Evolutionary conservation across 2,797 vertebrate genomes (phyloP).

Genomic region (Mormyrus hasselquistii): DNA sequence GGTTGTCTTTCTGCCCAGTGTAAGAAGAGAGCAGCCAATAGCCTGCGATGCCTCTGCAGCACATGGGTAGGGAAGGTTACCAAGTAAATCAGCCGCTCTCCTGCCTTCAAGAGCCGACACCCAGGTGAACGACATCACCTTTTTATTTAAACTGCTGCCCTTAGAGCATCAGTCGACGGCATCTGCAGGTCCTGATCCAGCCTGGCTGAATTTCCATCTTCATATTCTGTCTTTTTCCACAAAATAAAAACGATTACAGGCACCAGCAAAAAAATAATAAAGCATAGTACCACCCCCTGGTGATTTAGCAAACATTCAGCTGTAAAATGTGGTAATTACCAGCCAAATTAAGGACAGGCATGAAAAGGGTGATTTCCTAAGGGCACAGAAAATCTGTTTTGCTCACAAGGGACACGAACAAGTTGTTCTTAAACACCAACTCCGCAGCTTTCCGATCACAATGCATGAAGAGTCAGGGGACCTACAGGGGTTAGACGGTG

Average conservation of each 20-base stretch:
- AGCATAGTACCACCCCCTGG: neutral
- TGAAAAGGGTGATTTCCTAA: neutral
- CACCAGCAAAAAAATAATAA: neutral
- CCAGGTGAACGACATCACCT: neutral
- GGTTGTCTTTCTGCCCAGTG: neutral
- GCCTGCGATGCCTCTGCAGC: neutral
- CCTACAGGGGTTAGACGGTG: neutral
- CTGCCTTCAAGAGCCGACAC: neutral
- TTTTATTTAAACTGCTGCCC: neutral
- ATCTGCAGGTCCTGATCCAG: neutral
- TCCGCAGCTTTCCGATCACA: neutral
- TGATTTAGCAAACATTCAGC: conserved; percentile 36
- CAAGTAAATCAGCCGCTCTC: neutral
- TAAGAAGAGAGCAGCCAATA: neutral
- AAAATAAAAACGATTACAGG: neutral
- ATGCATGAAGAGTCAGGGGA: neutral
- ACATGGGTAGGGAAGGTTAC: neutral
- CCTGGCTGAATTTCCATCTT: neutral
- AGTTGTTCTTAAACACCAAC: conserved; percentile 4
- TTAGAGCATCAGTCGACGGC: neutral
- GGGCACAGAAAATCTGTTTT: neutral
- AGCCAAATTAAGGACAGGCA: conserved; percentile 40
- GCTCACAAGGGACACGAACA: neutral
- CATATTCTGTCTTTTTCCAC: neutral
- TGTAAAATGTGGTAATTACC: conserved; percentile 38